Base-by-base conservation (phyloP, 1,140 invertebrate genomes). In the Rhyzopertha dominica region DNA sequence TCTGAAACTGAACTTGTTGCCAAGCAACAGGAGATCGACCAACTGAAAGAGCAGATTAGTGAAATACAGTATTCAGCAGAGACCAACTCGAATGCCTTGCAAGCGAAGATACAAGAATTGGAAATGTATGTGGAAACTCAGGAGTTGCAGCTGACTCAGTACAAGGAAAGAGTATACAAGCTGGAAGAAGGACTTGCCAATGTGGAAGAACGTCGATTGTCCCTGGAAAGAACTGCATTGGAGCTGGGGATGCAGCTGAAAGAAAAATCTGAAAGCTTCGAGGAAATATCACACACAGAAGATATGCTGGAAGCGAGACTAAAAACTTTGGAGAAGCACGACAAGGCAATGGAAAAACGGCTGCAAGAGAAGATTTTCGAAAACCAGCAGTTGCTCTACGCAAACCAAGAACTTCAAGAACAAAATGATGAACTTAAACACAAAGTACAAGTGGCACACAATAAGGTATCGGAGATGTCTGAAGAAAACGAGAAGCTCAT, bases 101-200 rank as follows among this genome's bases (percentile, higher is more conserved):
- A 47, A 12, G 77, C 77, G 3, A 86, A 85, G 65, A 59, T 87
- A 14, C 79, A 84, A 59, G 81, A 87, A 63, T 65, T 80, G 35
- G 80, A 85, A 53, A 72, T 81, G 7, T 81, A 82, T 49, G 80
- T 85, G 29, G 83, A 87, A 62, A 80, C 74, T 36, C 67, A 86
- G 29, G 80, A 87, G 53, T 66, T 71, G 12, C 82, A 87, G 51
- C 67, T 82, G n/a, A 63, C 61, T 0, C 79, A 79, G 42, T 78
- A 78, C 20, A 80, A 79, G 49, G 73, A 72, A 4, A 73, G 73
- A 51, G 73, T 77, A 35, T 64, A 62, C n/a, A 69, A 70, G 5
- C 67, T 83, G 2, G 76, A 83, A 62, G 76, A 82, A 61, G 71
- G 69, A 40, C 59, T 77, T 10, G 72, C 71, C 13, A 58, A 59